phyloP scores from a whole-genome alignment of 2,113 vertebrate species.

The Asarcornis scutulata region DNA sequence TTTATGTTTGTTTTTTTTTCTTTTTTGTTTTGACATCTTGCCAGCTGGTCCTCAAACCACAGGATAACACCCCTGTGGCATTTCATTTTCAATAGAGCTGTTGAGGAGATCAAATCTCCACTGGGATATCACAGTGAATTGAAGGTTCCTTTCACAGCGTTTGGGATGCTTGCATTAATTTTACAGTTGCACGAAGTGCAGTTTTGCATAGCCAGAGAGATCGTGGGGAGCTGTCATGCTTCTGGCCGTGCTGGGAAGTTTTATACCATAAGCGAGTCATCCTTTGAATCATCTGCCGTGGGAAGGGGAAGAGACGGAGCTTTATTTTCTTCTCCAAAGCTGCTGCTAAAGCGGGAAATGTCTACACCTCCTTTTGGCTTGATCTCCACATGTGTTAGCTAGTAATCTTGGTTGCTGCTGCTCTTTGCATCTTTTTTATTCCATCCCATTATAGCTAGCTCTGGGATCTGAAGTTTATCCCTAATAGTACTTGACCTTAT shows the following conservation, averaged over 20 bases:
- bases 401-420: constrained; percentile 1
- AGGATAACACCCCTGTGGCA: not conserved
- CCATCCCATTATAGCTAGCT: not conserved
- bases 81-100: not conserved
- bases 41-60: not conserved
- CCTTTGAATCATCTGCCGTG: not conserved
- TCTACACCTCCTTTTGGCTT: constrained; percentile 35
- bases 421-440: constrained; percentile 17
- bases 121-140: not conserved
- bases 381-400: not conserved
- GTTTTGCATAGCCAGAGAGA: fast-evolving
- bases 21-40: not conserved
- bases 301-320: not conserved
- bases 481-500: not conserved
- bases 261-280: not conserved
- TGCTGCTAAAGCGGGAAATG: constrained; percentile 31
- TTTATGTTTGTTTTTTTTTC: not conserved
- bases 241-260: not conserved
- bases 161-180: not conserved
- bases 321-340: constrained; percentile 17
- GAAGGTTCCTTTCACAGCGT: not conserved
- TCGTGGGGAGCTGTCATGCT: not conserved
- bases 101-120: not conserved
- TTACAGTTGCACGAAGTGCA: not conserved
- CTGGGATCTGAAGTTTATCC: not conserved